Percentiles rank a stretch among this genome's conserved stretches.
Evolutionary conservation across 2,797 vertebrate genomes (phyloP).

Genomic region (Hybognathus amarus): DNA sequence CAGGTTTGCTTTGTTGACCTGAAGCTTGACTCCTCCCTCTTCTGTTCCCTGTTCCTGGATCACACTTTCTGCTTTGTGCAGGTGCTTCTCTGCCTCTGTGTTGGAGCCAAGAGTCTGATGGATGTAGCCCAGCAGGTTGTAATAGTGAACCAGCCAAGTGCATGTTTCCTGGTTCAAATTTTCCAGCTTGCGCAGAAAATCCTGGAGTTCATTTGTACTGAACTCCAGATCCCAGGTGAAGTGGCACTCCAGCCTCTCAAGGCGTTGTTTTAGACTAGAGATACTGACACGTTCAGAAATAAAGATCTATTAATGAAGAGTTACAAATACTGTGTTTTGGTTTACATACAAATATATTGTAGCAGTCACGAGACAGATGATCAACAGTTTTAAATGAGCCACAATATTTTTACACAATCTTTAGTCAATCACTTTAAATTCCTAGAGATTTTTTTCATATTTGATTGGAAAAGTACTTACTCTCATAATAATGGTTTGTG

Average conservation of each 20-base stretch:
- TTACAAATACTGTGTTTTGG: background rate
- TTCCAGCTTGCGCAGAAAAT: too few relatives aligned
- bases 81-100: background rate
- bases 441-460: background rate
- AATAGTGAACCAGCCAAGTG: background rate
- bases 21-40: background rate
- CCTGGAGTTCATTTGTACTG: background rate
- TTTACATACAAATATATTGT: background rate
- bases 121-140: conserved; percentile 43
- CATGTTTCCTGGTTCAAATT: background rate
- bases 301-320: background rate
- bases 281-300: background rate
- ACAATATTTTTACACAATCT: background rate
- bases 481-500: background rate
- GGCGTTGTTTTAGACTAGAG: background rate
- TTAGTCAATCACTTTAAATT: background rate
- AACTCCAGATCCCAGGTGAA: conserved; percentile 5
- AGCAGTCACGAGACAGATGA: background rate
- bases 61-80: conserved; percentile 24
- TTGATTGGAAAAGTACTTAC: background rate
- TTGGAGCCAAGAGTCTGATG: background rate
- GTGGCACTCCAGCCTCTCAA: conserved; percentile 12
- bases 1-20: conserved; percentile 38
- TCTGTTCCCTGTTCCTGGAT: background rate
- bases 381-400: background rate